Evolutionary conservation across 2,888 invertebrate genomes (phyloP).

Genomic region (Drosophila niveifrons): DNA sequence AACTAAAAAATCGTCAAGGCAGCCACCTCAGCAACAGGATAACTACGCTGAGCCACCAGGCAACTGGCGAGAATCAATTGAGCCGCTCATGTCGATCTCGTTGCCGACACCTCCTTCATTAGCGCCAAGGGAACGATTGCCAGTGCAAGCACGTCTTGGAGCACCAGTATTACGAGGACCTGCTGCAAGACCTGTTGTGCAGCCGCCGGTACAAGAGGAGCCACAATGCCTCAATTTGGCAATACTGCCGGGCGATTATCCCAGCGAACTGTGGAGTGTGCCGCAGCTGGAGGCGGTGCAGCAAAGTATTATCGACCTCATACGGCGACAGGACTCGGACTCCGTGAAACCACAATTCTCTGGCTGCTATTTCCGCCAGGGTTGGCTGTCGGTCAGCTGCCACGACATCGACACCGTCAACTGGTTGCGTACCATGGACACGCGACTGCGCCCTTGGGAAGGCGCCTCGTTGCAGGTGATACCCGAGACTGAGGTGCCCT

Average conservation of each 20-base stretch:
- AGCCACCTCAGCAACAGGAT: not conserved
- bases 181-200: not conserved
- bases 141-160: constrained; percentile 28
- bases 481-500: constrained; percentile 29
- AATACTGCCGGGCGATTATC: constrained; percentile 40
- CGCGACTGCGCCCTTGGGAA: constrained; percentile 41
- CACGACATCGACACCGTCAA: constrained; percentile 23
- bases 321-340: constrained; percentile 11
- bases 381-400: constrained; percentile 36
- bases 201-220: not conserved
- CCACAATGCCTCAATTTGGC: constrained; percentile 17
- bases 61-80: too few relatives aligned
- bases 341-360: constrained; percentile 18
- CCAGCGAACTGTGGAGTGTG: constrained; percentile 31
- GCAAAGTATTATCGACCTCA: constrained; percentile 35
- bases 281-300: constrained; percentile 35
- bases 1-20: too few relatives aligned
- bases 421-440: constrained; percentile 38
- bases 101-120: not conserved
- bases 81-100: not conserved
- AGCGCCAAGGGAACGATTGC: not conserved
- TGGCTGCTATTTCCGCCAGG: constrained; percentile 26
- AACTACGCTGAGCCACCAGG: too few relatives aligned
- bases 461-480: constrained; percentile 33
- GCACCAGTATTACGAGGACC: constrained; percentile 24